Conservation (phyloP, 92 coral and sea anemone genomes). For the Zoanthus sansibaricus region DNA sequence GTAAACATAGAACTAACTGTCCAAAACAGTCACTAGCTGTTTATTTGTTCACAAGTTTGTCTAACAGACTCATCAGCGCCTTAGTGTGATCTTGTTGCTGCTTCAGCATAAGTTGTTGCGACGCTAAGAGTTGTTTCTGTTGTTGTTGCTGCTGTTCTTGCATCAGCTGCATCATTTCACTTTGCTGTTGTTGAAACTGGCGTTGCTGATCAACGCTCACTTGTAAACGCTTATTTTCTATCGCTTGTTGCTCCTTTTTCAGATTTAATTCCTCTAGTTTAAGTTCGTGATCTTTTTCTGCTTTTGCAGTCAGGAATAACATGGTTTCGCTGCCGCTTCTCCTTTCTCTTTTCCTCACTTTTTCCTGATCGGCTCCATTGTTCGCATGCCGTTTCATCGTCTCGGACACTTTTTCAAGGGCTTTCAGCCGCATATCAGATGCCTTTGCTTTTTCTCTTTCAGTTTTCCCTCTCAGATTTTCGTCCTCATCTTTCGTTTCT, state of each 20-base stretch:
- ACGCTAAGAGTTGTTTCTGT: constrained; percentile 45
- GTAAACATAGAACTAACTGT: neutral
- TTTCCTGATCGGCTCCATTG: constrained; percentile 31
- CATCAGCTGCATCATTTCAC: constrained; percentile 56
- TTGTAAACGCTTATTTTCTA: constrained; percentile 49
- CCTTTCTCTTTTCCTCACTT: constrained; percentile 50
- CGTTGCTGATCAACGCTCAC: constrained; percentile 50
- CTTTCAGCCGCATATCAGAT: constrained; percentile 19
- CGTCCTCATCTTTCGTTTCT: constrained; percentile 29
- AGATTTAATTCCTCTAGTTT: constrained; percentile 48
- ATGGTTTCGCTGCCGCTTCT: constrained; percentile 60
- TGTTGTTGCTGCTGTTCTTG: constrained; percentile 48
- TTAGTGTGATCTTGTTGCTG: constrained; percentile 47
- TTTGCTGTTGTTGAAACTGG: constrained; percentile 60
- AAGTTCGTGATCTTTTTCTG: constrained; percentile 45
- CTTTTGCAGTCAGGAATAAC: constrained; percentile 53
- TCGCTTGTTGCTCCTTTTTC: constrained; percentile 39
- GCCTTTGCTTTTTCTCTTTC: constrained; percentile 13
- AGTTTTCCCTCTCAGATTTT: constrained; percentile 22
- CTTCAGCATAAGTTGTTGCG: constrained; percentile 54
- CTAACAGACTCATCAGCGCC: constrained; percentile 50
- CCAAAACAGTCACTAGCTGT: constrained; percentile 7
- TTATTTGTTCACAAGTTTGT: constrained; percentile 6
- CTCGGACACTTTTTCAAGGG: constrained; percentile 31
- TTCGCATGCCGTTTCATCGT: constrained; percentile 40